Evolutionary conservation across 2,888 invertebrate genomes (phyloP), one percentile per base, ranked within the genome.

Genomic region (Galerucella pusilla): DNA sequence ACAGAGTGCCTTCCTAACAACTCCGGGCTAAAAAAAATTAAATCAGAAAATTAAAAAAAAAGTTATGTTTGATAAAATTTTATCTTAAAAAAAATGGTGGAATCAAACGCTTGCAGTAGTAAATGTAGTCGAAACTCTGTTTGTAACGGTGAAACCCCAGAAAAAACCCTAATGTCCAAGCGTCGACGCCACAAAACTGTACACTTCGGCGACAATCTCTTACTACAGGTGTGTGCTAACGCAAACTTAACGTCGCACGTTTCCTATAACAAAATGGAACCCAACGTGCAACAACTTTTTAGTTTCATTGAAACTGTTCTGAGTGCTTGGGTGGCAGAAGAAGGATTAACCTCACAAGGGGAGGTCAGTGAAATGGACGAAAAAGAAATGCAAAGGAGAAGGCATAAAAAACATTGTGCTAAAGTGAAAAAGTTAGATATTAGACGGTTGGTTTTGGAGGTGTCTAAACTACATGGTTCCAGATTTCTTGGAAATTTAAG

Each of bases 291-390:
- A 87, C 93, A 94, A 88, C 89, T 94, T 83, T 94, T 94, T 88
- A 94, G 93, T 88, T 94, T 94, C 85, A 94, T 94, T 81, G 94
- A 94, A 86, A 92, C 92, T 80, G 94, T 94, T 71, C 87, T 94
- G 78, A 94, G 94, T 85, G 93, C 94, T 67, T 94, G 94, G 94
- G 94, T 93, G 35, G 93, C 93, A 75, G 92, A 92, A 82, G 92
- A 92, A 81, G 93, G 93, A 10, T 90, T 93, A 66, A 91, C 93
- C 64, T 93, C 93, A 81, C 93, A 93, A 45, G 93, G 93, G 45
- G 93, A 93, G 85, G 92, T 93, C 84, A 93, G 93, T 72, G 93
- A 93, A 83, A 93, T 93, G 75, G 93, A 93, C 83, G 93, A 93
- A 84, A 91, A 93, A 77, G 90, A 91, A 80, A 89, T 91, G 82